Evolutionary conservation across 1,140 invertebrate species (phyloP).

Genomic region (Spodoptera frugiperda): DNA sequence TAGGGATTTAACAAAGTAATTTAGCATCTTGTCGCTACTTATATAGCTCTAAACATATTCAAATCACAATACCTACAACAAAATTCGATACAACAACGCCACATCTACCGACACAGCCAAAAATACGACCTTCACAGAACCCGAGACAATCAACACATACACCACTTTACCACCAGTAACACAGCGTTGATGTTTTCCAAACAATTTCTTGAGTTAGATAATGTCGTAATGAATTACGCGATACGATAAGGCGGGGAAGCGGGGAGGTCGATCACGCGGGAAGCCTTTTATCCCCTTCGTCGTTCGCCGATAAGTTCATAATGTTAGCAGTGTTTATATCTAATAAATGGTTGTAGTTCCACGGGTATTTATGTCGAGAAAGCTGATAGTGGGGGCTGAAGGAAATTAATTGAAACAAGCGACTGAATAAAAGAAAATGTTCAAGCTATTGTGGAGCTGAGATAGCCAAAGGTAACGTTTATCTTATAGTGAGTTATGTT

Average conservation of each 20-base stretch:
- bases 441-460: too few relatives aligned
- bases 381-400: not conserved
- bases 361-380: not conserved
- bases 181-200: conserved; percentile 51
- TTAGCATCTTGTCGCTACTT: too few relatives aligned
- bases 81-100: too few relatives aligned
- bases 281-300: conserved; percentile 13
- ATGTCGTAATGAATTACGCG: conserved; percentile 58
- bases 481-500: too few relatives aligned
- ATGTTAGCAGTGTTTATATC: conserved; percentile 29
- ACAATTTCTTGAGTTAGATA: conserved; percentile 56
- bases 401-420: too few relatives aligned
- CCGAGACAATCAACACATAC: not conserved
- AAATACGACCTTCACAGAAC: not conserved
- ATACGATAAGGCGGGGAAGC: conserved; percentile 41
- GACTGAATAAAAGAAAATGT: too few relatives aligned
- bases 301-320: conserved; percentile 23
- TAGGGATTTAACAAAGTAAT: too few relatives aligned
- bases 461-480: too few relatives aligned
- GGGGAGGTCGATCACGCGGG: conserved; percentile 33
- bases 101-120: not conserved
- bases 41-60: too few relatives aligned
- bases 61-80: too few relatives aligned
- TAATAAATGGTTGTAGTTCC: conserved; percentile 31
- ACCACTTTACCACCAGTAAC: not conserved